Conservation (phyloP, 2,113 vertebrate species). For the Erythrocercus mccallii region DNA sequence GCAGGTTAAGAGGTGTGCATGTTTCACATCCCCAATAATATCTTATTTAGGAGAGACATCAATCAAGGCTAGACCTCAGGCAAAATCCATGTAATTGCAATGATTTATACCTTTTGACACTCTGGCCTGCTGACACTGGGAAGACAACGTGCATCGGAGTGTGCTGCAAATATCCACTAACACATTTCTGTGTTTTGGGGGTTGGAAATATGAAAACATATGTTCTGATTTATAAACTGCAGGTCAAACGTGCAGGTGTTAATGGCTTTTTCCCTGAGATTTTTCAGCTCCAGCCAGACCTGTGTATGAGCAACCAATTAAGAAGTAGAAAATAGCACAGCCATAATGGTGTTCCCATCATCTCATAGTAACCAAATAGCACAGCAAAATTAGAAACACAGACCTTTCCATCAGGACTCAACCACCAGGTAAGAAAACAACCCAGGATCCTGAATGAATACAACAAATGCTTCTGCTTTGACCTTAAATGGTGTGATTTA, state of each 20-base stretch:
- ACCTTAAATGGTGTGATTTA: conserved; percentile 50
- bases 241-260: conserved; percentile 61
- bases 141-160: conserved; percentile 14
- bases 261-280: conserved; percentile 57
- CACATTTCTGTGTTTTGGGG: not conserved
- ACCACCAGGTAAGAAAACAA: conserved; percentile 61
- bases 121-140: conserved; percentile 20
- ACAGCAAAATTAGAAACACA: conserved; percentile 62
- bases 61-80: conserved; percentile 12
- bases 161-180: conserved; percentile 33
- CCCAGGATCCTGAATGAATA: not conserved
- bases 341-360: conserved; percentile 62
- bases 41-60: conserved; percentile 32
- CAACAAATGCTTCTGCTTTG: conserved; percentile 54
- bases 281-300: conserved; percentile 53
- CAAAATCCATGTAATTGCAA: conserved; percentile 28
- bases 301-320: conserved; percentile 46
- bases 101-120: conserved; percentile 59
- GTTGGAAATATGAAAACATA: conserved; percentile 62
- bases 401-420: conserved; percentile 49
- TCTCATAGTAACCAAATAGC: conserved; percentile 46
- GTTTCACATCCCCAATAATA: not conserved
- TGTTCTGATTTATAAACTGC: conserved; percentile 69
- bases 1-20: not conserved
- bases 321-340: conserved; percentile 44